Evolutionary conservation across 2,113 vertebrate genomes (phyloP), one percentile per base, ranked within the genome.

Genomic region (Phycodurus eques): DNA sequence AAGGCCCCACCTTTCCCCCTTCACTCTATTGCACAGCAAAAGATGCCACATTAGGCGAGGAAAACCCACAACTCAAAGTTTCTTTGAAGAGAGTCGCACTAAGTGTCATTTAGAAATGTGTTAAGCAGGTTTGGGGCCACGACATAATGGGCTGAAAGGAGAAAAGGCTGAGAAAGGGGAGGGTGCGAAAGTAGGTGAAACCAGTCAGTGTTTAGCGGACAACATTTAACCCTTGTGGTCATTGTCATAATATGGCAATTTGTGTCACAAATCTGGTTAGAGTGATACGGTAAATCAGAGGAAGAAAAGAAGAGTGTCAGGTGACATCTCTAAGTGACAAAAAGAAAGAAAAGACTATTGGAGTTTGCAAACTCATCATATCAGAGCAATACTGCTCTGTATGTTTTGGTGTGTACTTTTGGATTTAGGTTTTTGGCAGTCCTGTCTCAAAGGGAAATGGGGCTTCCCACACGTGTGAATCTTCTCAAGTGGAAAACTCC

Each of bases 211-310:
- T 90, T 91, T 88, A 81, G 85, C 73, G 67, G 88, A 87, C 87
- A 90, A 84, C 85, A 67, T 92, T 89, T 89, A 92, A 91, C 92
- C 91, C 90, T 90, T 89, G 85, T 88, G 91, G 89, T 90, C 87
- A 88, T 91, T 91, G 88, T 91, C 80, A 88, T 88, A 89, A 91
- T 90, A 89, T 89, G 84, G 91, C 88, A 93, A 92, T 93, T 91
- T 92, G 91, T 93, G 92, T 93, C 92, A 91, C 63, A 83, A 89
- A 87, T 88, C 81, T 89, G 85, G 90, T 93, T 84, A 80, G 84
- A 89, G 86, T 68, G 89, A 90, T 85, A 92, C 86, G 89, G 89
- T 92, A 82, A 90, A 93, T 93, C 91, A 92, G 79, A 14, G 44
- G 76, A 71, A 90, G 81, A 90, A 88, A 84, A 71, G 79, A 47